Percentiles rank a stretch among this genome's conserved stretches.
Evolutionary conservation across 1,140 invertebrate genomes (phyloP).

Genomic region (Bombyx mandarina): DNA sequence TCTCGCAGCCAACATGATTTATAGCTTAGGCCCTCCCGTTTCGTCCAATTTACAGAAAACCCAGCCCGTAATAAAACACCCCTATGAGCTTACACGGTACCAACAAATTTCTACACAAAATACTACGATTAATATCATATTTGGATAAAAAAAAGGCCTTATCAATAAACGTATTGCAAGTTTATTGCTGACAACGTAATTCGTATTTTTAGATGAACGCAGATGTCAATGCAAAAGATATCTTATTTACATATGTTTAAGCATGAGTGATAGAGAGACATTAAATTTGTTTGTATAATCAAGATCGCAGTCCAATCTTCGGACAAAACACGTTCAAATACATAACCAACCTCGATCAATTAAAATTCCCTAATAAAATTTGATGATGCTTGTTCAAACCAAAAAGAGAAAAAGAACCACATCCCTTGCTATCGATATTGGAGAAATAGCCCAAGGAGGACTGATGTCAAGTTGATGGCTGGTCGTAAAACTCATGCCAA

Average conservation of each 20-base stretch:
- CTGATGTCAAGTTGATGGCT: no score
- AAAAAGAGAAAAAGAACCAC: no score
- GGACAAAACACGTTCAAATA: no score
- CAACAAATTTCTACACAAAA: conserved; percentile 4
- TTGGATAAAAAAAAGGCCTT: neutral
- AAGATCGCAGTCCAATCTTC: no score
- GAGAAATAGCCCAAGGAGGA: no score
- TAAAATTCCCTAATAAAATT: no score
- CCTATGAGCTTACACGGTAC: conserved; percentile 3
- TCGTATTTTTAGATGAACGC: neutral
- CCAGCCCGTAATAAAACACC: conserved; percentile 35
- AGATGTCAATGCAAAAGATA: neutral
- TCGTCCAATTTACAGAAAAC: conserved; percentile 39
- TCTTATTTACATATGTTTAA: neutral
- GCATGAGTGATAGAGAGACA: neutral
- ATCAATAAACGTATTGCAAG: neutral
- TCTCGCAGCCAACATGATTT: conserved; percentile 32
- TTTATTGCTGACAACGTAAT: neutral
- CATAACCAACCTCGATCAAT: no score
- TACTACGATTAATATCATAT: neutral
- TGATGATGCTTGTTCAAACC: no score
- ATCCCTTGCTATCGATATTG: no score
- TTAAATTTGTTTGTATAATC: neutral
- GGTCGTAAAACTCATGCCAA: no score
- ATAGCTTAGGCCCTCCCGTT: conserved; percentile 30